Base-by-base conservation (phyloP, 2,113 vertebrate species). In the Mormyrus lacerda region DNA sequence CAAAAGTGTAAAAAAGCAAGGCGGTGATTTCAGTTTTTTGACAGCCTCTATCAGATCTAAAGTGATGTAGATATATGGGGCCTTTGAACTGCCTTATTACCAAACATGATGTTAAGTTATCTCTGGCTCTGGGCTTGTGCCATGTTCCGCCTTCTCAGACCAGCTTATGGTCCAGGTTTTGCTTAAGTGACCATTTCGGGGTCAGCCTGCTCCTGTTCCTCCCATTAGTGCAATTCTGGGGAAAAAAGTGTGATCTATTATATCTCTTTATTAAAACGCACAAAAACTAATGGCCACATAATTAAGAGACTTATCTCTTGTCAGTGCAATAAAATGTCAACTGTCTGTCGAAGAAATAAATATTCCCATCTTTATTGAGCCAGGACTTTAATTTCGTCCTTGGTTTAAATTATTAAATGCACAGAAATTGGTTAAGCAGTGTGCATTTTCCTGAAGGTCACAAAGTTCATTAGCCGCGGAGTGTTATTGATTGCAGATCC, bases 401-500 rank as follows among this genome's bases (percentile, higher is more conserved):
- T 92, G 92, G 91, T 93, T 94, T 97, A 95, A 97, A 97, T 97
- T 97, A 96, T 97, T 97, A 96, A 97, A 96, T 94, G 94, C 94
- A 92, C 91, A 92, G 93, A 95, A 95, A 95, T 95, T 96, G 93
- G 94, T 94, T 95, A 94, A 96, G 94, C 93, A 94, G 93, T 92
- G 55, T 94, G 92, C 94, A 92, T 95, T 96, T 96, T 95, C 94
- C 92, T 94, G 94, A 97, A 96, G 96, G 96, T 97, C 96, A 96
- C 92, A 93, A 94, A 96, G 95, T 95, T 96, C 95, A 95, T 96
- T 96, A 96, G 94, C 94, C 94, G 93, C 95, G 93, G 93, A 93
- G 90, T 94, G 91, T 93, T 93, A 95, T 96, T 96, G 96, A 96
- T 96, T 95, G 93, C 90, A 94, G 93, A 91, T 91, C 90, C 31